Evolutionary conservation across 2,888 invertebrate genomes (phyloP).

Genomic region (Leptinotarsa rubiginosa): DNA sequence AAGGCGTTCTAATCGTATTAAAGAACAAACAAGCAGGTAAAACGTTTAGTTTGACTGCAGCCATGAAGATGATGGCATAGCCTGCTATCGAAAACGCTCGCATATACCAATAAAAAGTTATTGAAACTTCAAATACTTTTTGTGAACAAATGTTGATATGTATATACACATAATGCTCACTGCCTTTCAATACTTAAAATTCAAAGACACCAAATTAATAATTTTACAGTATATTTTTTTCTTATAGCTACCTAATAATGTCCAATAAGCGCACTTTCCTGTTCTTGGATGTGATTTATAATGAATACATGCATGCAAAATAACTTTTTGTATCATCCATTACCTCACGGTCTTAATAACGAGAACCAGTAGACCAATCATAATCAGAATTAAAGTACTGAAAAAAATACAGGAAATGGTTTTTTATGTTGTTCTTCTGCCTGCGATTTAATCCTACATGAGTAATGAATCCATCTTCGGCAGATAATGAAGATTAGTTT

Average conservation of each 20-base stretch:
- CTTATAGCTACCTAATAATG: background rate
- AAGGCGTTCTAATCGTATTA: no score
- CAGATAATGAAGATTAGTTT: background rate
- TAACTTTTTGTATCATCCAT: constrained; percentile 5
- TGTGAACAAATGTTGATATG: no score
- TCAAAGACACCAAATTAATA: no score
- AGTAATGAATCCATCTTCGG: constrained; percentile 6
- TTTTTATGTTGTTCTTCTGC: constrained; percentile 12
- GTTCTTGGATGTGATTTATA: background rate
- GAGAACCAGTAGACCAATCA: constrained; percentile 15
- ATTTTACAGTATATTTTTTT: no score
- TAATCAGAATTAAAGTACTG: background rate
- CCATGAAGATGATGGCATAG: no score
- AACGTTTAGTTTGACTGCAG: no score
- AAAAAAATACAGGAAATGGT: constrained; percentile 15
- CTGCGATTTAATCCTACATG: background rate
- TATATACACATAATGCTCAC: no score
- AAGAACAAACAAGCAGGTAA: no score
- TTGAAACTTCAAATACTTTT: no score
- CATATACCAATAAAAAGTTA: no score
- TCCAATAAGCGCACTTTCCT: background rate
- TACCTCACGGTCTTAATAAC: constrained; percentile 6
- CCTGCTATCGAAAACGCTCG: no score
- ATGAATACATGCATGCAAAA: background rate
- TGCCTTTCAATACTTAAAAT: no score